Percentiles rank a stretch among this genome's conserved stretches.
Evolutionary conservation across 2,888 invertebrate species (phyloP).

Genomic region (Mimachlamys varia): DNA sequence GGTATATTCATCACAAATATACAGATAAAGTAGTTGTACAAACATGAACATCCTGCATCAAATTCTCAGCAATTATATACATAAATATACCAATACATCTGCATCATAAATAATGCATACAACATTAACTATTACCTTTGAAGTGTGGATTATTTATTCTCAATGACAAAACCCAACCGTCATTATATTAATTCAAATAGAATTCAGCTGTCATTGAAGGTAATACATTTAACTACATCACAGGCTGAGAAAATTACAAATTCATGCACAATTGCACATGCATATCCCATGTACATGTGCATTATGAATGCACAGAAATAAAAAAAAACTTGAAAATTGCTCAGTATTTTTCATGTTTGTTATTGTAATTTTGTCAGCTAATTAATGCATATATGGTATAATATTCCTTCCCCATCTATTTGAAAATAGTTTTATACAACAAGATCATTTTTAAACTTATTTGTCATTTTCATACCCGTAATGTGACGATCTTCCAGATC

Average conservation of each 20-base stretch:
- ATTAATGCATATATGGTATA: background rate
- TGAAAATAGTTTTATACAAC: too few relatives aligned
- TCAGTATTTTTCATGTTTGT: background rate
- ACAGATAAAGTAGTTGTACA: background rate
- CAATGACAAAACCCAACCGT: background rate
- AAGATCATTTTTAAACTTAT: too few relatives aligned
- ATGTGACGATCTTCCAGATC: too few relatives aligned
- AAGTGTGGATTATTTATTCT: background rate
- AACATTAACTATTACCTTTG: constrained; percentile 15
- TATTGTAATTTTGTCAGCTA: background rate
- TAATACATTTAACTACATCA: background rate
- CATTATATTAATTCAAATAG: constrained; percentile 33
- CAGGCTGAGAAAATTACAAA: background rate
- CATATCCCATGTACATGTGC: constrained; percentile 7
- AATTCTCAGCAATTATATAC: constrained; percentile 8
- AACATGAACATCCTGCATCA: background rate
- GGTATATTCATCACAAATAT: too few relatives aligned
- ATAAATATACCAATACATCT: background rate
- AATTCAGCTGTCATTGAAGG: constrained; percentile 20
- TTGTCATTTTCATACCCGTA: too few relatives aligned
- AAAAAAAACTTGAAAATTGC: background rate
- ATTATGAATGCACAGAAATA: background rate
- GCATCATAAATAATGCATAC: constrained; percentile 19
- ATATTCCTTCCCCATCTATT: background rate
- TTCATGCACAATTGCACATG: background rate